phyloP scores from a whole-genome alignment of 2,113 vertebrate species.

The Cynoglossus semilaevis region DNA sequence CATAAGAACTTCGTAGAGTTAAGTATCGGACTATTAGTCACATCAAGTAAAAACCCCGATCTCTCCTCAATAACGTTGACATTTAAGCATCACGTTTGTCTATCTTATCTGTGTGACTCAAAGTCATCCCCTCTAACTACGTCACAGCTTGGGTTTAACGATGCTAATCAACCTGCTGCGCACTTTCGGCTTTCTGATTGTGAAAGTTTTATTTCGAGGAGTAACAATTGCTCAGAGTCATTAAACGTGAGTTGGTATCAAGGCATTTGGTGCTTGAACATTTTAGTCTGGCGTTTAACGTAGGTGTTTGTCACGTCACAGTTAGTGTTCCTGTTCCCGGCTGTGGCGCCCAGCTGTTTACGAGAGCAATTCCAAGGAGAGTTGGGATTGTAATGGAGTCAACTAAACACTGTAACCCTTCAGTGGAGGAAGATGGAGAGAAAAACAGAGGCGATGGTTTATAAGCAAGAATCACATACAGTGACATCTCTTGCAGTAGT shows the following conservation, averaged over 20 bases:
- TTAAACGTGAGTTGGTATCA: slow-evolving; percentile 13
- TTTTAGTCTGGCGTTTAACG: slow-evolving; percentile 5
- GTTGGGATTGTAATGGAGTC: slow-evolving; percentile 46
- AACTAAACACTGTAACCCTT: slow-evolving; percentile 40
- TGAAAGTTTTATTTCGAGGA: neutral
- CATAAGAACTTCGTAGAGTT: no score
- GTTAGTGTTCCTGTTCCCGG: slow-evolving; percentile 18
- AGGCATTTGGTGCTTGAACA: neutral
- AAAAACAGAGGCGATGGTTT: no score
- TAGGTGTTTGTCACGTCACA: slow-evolving; percentile 25
- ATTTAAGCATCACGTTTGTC: neutral
- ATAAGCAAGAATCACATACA: slow-evolving; percentile 26
- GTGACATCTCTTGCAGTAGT: slow-evolving; percentile 40
- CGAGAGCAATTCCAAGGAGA: slow-evolving; percentile 54
- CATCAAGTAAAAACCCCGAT: no score
- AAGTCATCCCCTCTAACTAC: neutral
- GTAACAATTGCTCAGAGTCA: slow-evolving; percentile 1
- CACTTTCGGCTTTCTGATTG: slow-evolving; percentile 5
- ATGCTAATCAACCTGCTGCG: slow-evolving; percentile 25
- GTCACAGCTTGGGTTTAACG: slow-evolving; percentile 7
- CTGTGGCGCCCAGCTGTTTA: slow-evolving; percentile 58
- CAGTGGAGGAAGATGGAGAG: slow-evolving; percentile 26
- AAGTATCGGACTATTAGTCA: no score
- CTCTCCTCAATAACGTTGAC: neutral
- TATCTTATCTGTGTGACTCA: slow-evolving; percentile 32